A percentile compares a stretch with the other conserved stretches of the same genome.
These are phyloP conservation scores for Cyclophora punctaria DNA, from an alignment of 2,888 invertebrate genomes.

Conservation along the genomic window DNA sequence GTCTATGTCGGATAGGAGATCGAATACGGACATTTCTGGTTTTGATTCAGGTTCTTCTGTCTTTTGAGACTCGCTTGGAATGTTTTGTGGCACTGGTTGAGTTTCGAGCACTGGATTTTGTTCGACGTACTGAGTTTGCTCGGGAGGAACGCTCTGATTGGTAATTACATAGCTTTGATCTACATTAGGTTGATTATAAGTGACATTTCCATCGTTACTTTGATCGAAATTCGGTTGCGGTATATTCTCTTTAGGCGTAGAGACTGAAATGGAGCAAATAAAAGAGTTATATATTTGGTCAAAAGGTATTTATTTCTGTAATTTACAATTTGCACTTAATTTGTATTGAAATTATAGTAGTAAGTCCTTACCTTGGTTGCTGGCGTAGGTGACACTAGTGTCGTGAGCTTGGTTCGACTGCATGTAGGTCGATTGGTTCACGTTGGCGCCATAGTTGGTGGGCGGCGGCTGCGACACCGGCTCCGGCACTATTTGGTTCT, in stretches of 20 bases:
- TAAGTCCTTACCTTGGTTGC: constrained; percentile 57
- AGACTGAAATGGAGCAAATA: constrained; percentile 50
- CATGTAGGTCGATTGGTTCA: constrained; percentile 59
- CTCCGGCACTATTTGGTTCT: constrained; percentile 35
- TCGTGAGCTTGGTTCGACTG: constrained; percentile 46
- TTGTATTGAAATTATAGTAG: constrained; percentile 14
- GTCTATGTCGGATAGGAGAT: constrained; percentile 85
- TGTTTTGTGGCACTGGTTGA: constrained; percentile 1
- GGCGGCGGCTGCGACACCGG: constrained; percentile 25
- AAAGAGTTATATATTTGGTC: constrained; percentile 14
- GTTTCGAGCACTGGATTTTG: constrained; percentile 4
- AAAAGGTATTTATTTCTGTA: too few relatives aligned
- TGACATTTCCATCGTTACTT: not conserved
- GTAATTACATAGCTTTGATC: constrained; percentile 4
- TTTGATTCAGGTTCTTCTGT: constrained; percentile 27
- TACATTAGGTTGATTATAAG: constrained; percentile 19
- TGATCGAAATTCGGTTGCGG: constrained; percentile 18
- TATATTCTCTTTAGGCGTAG: constrained; percentile 46
- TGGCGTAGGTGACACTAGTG: constrained; percentile 48
- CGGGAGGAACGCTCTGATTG: constrained; percentile 1
- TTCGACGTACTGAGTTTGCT: not conserved
- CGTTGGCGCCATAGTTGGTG: constrained; percentile 47
- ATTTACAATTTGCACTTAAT: not conserved
- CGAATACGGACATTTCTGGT: constrained; percentile 72
- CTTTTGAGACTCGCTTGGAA: constrained; percentile 18